Percentiles rank a stretch among this genome's conserved stretches.
phyloP scores from a whole-genome alignment of 2,113 vertebrate species.

The Podocnemis expansa region DNA sequence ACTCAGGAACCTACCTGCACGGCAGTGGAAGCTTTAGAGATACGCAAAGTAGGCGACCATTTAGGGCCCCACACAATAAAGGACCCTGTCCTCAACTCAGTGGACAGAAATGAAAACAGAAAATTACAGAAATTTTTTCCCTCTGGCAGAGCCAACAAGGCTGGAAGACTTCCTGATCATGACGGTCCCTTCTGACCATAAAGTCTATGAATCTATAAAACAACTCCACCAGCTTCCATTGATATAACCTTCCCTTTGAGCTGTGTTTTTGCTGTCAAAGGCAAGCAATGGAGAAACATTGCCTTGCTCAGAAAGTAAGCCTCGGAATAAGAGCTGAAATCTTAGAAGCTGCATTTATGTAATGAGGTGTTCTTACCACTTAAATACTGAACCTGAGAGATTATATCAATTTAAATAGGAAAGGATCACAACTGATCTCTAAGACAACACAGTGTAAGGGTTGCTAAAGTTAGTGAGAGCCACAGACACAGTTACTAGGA shows the following conservation, averaged over 20 bases:
- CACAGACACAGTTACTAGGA: accelerated
- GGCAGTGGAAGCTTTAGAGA: too few relatives aligned
- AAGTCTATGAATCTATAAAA: neutral
- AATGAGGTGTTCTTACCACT: neutral
- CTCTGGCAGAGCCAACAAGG: too few relatives aligned
- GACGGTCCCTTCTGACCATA: too few relatives aligned
- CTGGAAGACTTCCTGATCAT: too few relatives aligned
- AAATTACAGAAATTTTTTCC: too few relatives aligned
- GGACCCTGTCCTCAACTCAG: too few relatives aligned
- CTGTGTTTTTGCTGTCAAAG: neutral
- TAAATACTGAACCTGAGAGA: neutral
- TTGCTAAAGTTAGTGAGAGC: neutral
- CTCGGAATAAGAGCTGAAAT: neutral
- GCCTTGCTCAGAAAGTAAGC: neutral
- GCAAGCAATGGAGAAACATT: neutral
- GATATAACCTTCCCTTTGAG: neutral
- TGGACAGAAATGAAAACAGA: too few relatives aligned
- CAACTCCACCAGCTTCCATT: neutral
- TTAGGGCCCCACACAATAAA: too few relatives aligned
- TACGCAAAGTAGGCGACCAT: too few relatives aligned
- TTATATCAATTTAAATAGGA: neutral
- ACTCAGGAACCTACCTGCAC: too few relatives aligned
- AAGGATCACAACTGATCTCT: neutral
- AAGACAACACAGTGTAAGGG: neutral
- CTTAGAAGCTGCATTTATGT: neutral